Evolutionary conservation across 1,140 invertebrate genomes (phyloP), one percentile per base, ranked within the genome.

Genomic region (Sesamia nonagrioides): DNA sequence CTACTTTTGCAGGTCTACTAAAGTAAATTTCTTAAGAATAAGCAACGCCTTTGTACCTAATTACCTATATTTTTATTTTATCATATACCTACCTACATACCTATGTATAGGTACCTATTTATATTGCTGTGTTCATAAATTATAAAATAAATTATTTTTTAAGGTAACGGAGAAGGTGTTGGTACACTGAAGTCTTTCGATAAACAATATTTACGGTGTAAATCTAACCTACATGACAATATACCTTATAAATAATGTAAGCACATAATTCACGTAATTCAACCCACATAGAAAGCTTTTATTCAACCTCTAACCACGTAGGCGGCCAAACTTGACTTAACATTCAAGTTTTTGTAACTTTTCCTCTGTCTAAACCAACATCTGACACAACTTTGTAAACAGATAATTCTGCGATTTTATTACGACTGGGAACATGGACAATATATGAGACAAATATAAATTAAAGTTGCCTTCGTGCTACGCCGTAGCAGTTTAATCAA

Each of bases 261-360:
- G n/a, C 58, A 61, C 42, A 63, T 40, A 63, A 63, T 63, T 63
- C 35, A 63, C 60, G 56, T 73, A 42, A 48, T 61, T 45, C 50
- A 11, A 48, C 56, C 73, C 73, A 75, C 71, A 37, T 42, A 37
- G 42, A n/a, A n/a, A 15, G 11, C 15, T 48, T 63, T 33, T 37
- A 17, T 48, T 33, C 56, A 50, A 42, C 13, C 18, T 45, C 3
- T 27, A 50, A 50, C 13, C 0, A 42, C 40, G 73, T 61, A 48
- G 58, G 73, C 56, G 73, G 21, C 18, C 33, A 37, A 75, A 75
- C 73, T 48, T 75, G 73, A 61, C 18, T 61, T 61, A 35, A 50
- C 18, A n/a, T 17, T 42, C 35, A n/a, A 60, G 17, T 45, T 61
- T 75, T 45, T 21, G 5, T 75, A 17, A 50, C 56, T 48, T 17